Evolutionary conservation across 2,888 invertebrate genomes (phyloP).

Genomic region (Eumerus sabulonum): DNA sequence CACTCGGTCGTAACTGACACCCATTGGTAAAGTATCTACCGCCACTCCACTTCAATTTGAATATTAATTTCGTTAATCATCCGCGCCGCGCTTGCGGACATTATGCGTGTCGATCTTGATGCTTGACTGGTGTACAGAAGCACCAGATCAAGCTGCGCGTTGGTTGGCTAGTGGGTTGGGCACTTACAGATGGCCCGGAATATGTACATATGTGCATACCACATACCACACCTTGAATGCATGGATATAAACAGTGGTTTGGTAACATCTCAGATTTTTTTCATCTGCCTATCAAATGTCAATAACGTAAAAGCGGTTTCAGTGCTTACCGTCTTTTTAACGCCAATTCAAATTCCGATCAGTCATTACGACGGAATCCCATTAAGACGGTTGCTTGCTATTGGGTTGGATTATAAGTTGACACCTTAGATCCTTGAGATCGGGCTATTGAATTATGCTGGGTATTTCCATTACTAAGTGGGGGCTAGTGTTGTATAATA

Average conservation of each 20-base stretch:
- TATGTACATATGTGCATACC: no score
- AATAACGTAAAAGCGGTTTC: slow-evolving; percentile 35
- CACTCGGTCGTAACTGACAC: slow-evolving; percentile 15
- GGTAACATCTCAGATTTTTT: slow-evolving; percentile 15
- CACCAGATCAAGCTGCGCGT: slow-evolving; percentile 7
- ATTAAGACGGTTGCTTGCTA: slow-evolving; percentile 10
- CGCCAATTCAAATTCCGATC: slow-evolving; percentile 6
- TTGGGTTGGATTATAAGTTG: not conserved
- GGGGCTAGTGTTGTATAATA: slow-evolving; percentile 33
- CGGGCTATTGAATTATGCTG: slow-evolving; percentile 21
- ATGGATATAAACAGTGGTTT: no score
- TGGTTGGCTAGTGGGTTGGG: slow-evolving; percentile 5
- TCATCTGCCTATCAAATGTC: no score
- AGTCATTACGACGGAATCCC: slow-evolving; percentile 27
- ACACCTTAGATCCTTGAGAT: slow-evolving; percentile 46
- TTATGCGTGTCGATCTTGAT: slow-evolving; percentile 11
- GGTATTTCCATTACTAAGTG: slow-evolving; percentile 50
- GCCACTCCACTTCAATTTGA: slow-evolving; percentile 40
- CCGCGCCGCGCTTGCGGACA: slow-evolving; percentile 21
- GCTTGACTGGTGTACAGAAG: slow-evolving; percentile 20
- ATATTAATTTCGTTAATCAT: slow-evolving; percentile 56
- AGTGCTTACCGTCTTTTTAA: slow-evolving; percentile 46
- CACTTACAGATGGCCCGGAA: no score
- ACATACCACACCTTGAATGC: no score
- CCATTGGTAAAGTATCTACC: slow-evolving; percentile 49